Percentiles rank a stretch among this genome's conserved stretches.
These are phyloP conservation scores for Anas platyrhynchos DNA, from an alignment of 2,113 vertebrate genomes.

Conservation along the genomic window DNA sequence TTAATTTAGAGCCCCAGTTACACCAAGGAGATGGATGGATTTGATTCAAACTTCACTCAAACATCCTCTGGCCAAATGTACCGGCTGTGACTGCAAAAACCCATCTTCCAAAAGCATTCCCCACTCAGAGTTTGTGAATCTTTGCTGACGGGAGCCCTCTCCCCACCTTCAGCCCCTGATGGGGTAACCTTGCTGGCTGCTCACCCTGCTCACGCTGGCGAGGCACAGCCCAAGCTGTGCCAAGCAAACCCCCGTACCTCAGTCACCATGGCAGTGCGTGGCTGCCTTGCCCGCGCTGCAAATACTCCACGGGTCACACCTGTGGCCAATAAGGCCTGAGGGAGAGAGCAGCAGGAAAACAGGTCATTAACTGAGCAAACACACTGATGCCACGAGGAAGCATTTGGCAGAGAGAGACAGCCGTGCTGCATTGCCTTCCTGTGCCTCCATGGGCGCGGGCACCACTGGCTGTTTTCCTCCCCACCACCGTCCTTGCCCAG, in stretches of 20 bases:
- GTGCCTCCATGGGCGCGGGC: not conserved
- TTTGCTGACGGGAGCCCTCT: slow-evolving; percentile 3
- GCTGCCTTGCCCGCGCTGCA: not conserved
- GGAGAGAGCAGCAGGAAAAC: not conserved
- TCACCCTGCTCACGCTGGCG: not conserved
- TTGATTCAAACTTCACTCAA: not conserved
- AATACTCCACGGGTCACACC: not conserved
- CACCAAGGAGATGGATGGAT: not conserved
- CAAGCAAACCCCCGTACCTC: not conserved
- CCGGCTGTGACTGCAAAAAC: not conserved
- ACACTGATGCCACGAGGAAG: not conserved
- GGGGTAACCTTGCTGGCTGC: not conserved
- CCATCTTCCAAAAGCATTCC: not conserved
- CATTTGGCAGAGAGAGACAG: not conserved
- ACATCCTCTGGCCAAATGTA: not conserved
- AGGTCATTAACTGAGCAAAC: slow-evolving; percentile 10
- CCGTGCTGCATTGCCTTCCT: not conserved
- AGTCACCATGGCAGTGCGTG: not conserved
- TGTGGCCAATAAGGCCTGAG: not conserved
- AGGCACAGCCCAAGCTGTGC: not conserved
- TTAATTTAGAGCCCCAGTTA: not conserved
- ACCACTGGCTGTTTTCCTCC: not conserved
- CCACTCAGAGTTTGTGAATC: not conserved
- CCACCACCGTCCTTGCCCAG: no score
- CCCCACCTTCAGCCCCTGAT: not conserved